phyloP scores from a whole-genome alignment of 2,888 invertebrate species.

The Rambutsinella grinnellia region DNA sequence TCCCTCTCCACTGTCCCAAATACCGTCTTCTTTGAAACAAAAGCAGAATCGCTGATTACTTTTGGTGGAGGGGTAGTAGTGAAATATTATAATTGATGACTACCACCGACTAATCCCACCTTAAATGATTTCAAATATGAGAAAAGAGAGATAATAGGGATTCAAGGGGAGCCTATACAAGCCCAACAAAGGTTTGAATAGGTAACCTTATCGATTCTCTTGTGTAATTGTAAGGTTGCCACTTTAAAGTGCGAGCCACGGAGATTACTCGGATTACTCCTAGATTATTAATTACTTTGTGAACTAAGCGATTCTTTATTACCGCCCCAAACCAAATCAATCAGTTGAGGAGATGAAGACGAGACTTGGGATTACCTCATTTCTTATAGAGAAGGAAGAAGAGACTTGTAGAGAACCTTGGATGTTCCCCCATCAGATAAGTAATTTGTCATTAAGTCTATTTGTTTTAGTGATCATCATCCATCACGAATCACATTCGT shows the following conservation, averaged over 20 bases:
- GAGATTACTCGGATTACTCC: not conserved
- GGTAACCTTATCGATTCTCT: not conserved
- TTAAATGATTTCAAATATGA: not conserved
- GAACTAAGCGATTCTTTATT: not conserved
- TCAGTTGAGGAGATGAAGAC: not conserved
- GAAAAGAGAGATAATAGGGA: not conserved
- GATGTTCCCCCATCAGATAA: too few relatives aligned
- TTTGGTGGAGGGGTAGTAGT: too few relatives aligned
- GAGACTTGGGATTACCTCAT: too few relatives aligned
- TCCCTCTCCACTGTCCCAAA: too few relatives aligned
- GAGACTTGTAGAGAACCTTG: too few relatives aligned
- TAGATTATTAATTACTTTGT: too few relatives aligned
- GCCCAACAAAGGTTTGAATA: not conserved
- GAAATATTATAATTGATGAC: not conserved
- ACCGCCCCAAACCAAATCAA: not conserved
- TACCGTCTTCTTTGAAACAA: too few relatives aligned
- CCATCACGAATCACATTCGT: too few relatives aligned
- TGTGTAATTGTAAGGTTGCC: not conserved
- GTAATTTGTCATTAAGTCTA: too few relatives aligned
- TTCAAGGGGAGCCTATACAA: not conserved
- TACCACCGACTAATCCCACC: not conserved
- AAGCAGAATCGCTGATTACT: too few relatives aligned
- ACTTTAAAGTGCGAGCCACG: not conserved
- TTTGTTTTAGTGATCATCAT: too few relatives aligned
- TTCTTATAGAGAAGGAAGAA: too few relatives aligned